A percentile compares a stretch with the other conserved stretches of the same genome.
Conservation (phyloP, 2,113 vertebrate genomes). For the Dolichallabes microphthalmus region DNA sequence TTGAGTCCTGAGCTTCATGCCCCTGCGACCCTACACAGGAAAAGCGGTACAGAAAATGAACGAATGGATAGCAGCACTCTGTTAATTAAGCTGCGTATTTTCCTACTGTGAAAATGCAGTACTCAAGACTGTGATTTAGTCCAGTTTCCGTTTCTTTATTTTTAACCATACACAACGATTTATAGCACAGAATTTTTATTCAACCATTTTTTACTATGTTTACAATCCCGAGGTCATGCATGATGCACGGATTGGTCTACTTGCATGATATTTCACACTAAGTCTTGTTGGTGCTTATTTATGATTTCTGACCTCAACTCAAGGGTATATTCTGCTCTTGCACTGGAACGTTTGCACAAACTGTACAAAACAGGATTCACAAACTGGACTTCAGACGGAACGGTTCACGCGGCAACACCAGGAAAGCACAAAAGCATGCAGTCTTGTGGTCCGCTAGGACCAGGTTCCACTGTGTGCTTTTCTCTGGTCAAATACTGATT, state of each 20-base stretch:
- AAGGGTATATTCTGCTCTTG: constrained; percentile 24
- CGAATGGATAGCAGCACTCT: background rate
- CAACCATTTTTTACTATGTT: background rate
- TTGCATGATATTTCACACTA: constrained; percentile 19
- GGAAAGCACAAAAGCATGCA: background rate
- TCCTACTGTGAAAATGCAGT: background rate
- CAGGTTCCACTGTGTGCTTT: background rate
- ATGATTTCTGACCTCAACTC: constrained; percentile 32
- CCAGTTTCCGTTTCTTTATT: background rate
- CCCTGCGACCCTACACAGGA: too few species aligned
- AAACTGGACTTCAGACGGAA: background rate
- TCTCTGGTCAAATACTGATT: background rate
- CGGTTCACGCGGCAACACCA: background rate
- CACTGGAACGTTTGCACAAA: constrained; percentile 7
- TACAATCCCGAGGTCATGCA: constrained; percentile 11
- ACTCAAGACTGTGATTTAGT: background rate
- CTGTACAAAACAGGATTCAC: background rate
- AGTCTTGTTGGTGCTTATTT: constrained; percentile 37
- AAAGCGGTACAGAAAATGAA: too few species aligned
- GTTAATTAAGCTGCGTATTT: background rate
- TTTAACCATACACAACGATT: background rate
- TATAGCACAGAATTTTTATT: constrained; percentile 8
- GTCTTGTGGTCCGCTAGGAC: background rate
- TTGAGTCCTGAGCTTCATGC: too few species aligned
- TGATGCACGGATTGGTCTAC: constrained; percentile 7